phyloP scores from a whole-genome alignment of 2,888 invertebrate species.

The Plebejus argus region DNA sequence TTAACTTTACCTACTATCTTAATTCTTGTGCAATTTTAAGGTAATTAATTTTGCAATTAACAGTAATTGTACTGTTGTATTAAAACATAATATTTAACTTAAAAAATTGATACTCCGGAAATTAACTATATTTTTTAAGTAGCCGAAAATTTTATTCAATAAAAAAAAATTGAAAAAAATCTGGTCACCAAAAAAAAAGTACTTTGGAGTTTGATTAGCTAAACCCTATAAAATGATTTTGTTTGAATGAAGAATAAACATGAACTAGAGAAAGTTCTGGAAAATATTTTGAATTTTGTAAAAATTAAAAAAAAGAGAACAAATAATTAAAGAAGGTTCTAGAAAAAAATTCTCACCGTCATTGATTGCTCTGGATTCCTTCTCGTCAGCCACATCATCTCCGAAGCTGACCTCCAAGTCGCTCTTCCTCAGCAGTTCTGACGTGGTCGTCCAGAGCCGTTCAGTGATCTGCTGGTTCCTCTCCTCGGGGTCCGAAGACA shows the following conservation, averaged over 20 bases:
- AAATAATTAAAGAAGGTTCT: background rate
- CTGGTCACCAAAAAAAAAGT: too few relatives aligned
- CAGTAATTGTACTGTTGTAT: background rate
- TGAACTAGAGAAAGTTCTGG: background rate
- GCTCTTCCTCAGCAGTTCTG: conserved; percentile 60
- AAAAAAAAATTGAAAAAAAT: too few relatives aligned
- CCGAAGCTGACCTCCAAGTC: conserved; percentile 66
- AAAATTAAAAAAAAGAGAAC: too few relatives aligned
- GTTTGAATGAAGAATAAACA: background rate
- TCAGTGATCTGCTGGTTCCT: conserved; percentile 63
- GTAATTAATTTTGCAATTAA: conserved; percentile 5
- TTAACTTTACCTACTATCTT: background rate
- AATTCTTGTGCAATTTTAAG: background rate
- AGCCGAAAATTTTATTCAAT: too few relatives aligned
- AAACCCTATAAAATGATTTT: background rate
- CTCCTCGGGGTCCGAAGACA: conserved; percentile 58
- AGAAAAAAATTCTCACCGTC: conserved; percentile 51
- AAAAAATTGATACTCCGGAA: too few relatives aligned
- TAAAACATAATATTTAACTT: too few relatives aligned
- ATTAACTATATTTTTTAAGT: too few relatives aligned
- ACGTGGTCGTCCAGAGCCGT: conserved; percentile 62
- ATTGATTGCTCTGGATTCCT: conserved; percentile 60
- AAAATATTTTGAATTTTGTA: background rate
- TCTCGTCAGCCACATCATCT: conserved; percentile 55
- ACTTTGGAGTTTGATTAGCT: too few relatives aligned